Conservation (phyloP, 1,140 invertebrate genomes). For the Penaeus indicus region DNA sequence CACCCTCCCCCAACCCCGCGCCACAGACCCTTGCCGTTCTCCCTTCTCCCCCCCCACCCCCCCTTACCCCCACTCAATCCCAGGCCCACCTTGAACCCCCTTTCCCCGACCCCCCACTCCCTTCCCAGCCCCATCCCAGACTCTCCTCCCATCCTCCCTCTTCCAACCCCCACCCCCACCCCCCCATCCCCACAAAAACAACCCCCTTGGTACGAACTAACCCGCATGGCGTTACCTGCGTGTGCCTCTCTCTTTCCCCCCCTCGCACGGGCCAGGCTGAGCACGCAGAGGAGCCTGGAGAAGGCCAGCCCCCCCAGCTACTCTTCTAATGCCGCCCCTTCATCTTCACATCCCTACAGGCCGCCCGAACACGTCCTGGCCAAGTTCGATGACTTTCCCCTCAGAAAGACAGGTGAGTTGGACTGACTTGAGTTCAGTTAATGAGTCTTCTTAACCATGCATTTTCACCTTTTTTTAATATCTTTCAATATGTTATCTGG, state of each 20-base stretch:
- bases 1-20: no score
- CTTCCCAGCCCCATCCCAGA: not conserved
- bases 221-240: slow-evolving; percentile 70
- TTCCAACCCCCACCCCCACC: not conserved
- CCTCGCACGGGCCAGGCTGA: slow-evolving; percentile 30
- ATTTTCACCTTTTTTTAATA: no score
- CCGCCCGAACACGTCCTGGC: slow-evolving; percentile 72
- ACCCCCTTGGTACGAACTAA: not conserved
- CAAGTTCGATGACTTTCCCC: slow-evolving; percentile 85
- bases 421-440: not conserved
- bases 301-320: slow-evolving; percentile 32
- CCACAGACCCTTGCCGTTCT: no score
- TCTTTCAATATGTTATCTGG: no score
- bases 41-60: no score
- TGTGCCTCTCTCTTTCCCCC: not conserved
- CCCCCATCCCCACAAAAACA: slow-evolving; percentile 1
- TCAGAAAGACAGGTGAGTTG: slow-evolving; percentile 12
- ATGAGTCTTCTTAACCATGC: no score
- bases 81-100: no score
- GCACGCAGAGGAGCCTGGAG: slow-evolving; percentile 14
- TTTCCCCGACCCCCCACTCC: not conserved
- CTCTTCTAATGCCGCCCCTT: not conserved
- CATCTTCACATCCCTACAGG: slow-evolving; percentile 70
- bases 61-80: no score
- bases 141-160: not conserved